Evolutionary conservation across 2,797 vertebrate species (phyloP).

Genomic region (Ciconia nigra): DNA sequence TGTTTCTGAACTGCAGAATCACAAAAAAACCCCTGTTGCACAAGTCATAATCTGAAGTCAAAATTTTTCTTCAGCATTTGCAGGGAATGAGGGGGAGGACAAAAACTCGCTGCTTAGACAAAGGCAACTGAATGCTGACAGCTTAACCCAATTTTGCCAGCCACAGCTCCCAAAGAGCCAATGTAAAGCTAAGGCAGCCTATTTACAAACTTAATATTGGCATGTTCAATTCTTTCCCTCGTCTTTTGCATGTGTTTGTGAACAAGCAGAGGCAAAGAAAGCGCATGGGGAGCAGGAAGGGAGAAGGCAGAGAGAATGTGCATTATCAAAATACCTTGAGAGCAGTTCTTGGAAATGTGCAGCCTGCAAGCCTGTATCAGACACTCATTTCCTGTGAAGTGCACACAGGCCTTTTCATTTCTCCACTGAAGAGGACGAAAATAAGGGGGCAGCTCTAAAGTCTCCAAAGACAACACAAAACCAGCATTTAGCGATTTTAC

Average conservation of each 20-base stretch:
- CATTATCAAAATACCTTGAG: constrained; percentile 71
- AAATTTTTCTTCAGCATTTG: background rate
- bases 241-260: background rate
- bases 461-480: background rate
- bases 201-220: background rate
- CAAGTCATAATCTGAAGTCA: background rate
- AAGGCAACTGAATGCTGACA: background rate
- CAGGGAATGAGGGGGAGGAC: background rate
- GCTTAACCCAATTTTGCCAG: background rate
- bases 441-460: constrained; percentile 13
- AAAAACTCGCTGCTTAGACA: background rate
- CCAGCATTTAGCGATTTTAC: background rate
- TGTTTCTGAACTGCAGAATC: background rate
- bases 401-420: constrained; percentile 43
- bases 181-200: background rate
- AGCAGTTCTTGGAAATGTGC: constrained; percentile 66
- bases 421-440: constrained; percentile 38
- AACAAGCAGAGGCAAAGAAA: background rate
- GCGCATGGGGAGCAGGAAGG: constrained; percentile 6
- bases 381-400: constrained; percentile 60
- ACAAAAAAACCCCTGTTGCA: background rate
- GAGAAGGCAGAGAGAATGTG: constrained; percentile 46
- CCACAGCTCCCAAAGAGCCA: background rate
- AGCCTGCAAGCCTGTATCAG: constrained; percentile 52
- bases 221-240: background rate